These are phyloP conservation scores for Notoglanidium macrostoma DNA, from an alignment of 2,797 vertebrate species.

Conservation along the genomic window DNA sequence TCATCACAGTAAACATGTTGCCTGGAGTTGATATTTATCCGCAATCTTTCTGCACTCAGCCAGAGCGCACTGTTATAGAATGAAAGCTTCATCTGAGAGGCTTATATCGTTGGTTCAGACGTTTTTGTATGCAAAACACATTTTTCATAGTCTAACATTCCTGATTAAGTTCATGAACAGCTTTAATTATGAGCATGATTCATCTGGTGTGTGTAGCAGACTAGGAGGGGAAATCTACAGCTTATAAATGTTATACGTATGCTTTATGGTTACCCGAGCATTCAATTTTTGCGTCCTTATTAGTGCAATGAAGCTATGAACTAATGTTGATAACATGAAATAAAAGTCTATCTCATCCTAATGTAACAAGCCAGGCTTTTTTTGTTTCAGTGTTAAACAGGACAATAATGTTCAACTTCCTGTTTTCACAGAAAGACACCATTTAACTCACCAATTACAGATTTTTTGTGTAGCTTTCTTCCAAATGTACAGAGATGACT, in stretches of 20 bases:
- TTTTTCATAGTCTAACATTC: background rate
- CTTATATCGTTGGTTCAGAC: background rate
- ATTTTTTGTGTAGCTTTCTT: background rate
- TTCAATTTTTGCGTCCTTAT: background rate
- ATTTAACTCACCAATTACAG: background rate
- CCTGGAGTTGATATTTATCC: constrained; percentile 9
- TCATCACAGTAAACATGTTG: constrained; percentile 1
- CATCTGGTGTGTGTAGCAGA: constrained; percentile 6
- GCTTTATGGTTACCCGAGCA: background rate
- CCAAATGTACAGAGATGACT: background rate
- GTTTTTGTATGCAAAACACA: constrained; percentile 5
- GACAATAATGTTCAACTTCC: background rate
- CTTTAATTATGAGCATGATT: constrained; percentile 9
- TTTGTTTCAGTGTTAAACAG: background rate
- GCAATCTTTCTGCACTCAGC: background rate
- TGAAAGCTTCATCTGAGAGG: background rate
- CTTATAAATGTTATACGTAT: background rate
- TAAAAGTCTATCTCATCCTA: background rate
- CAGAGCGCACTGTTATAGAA: background rate
- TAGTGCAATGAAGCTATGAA: background rate
- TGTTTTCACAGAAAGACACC: background rate
- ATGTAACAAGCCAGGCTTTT: background rate
- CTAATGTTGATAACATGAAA: background rate
- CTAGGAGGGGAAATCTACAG: background rate
- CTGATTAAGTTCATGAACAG: background rate